A percentile compares a stretch with the other conserved stretches of the same genome.
These are phyloP conservation scores for Tipula confusa DNA, from an alignment of 2,888 invertebrate species.

Conservation along the genomic window DNA sequence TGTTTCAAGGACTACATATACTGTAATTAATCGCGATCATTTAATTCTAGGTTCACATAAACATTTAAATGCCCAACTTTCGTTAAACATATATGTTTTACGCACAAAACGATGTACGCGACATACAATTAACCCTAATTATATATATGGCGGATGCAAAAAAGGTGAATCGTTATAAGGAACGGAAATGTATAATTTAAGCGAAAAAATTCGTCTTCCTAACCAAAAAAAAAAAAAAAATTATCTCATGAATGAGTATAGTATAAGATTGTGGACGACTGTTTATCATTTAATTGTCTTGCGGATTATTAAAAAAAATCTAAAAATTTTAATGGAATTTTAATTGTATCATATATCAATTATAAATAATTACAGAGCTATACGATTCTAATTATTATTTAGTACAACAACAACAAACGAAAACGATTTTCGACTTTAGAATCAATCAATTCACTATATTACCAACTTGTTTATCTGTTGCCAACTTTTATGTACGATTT, in stretches of 20 bases:
- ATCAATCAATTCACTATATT: not conserved
- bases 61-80: not conserved
- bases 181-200: not conserved
- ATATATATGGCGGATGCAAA: not conserved
- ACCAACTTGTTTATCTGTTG: not conserved
- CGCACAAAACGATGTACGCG: not conserved
- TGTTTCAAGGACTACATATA: too few relatives aligned
- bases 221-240: not conserved
- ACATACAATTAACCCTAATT: not conserved
- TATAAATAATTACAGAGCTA: not conserved
- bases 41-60: not conserved
- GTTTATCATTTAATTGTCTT: not conserved
- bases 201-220: not conserved
- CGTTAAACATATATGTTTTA: not conserved
- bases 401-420: too few relatives aligned
- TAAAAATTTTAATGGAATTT: not conserved
- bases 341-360: not conserved
- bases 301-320: not conserved
- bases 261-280: not conserved
- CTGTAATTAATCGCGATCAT: not conserved
- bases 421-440: not conserved
- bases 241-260: not conserved
- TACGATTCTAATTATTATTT: not conserved
- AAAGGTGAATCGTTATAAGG: not conserved
- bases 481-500: not conserved